Percentiles rank a stretch among this genome's conserved stretches.
Conservation (phyloP, 1,140 invertebrate species). For the Acyrthosiphon pisum region DNA sequence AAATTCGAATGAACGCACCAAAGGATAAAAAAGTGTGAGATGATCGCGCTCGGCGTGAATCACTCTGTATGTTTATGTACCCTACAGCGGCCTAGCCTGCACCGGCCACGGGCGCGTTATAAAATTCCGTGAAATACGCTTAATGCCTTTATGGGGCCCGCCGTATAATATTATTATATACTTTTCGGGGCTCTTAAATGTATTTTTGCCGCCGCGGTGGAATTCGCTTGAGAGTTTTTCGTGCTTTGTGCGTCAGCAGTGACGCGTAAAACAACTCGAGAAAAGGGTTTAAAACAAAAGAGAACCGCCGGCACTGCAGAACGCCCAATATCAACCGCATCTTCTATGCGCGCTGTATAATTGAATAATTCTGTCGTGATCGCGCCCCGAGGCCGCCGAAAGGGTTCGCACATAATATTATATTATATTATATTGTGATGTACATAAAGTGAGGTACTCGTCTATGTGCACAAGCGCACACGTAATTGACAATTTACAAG, state of each 20-base stretch:
- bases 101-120: neutral
- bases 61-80: too few species aligned
- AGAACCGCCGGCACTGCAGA: neutral
- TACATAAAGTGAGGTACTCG: neutral
- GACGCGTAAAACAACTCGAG: conserved; percentile 7
- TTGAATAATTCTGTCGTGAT: conserved; percentile 1
- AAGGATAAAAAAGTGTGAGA: neutral
- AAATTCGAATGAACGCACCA: neutral
- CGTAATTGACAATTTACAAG: neutral
- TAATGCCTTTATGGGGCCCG: neutral
- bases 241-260: conserved; percentile 22
- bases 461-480: neutral
- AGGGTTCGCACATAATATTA: neutral
- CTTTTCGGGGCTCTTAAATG: neutral
- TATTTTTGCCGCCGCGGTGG: neutral
- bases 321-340: conserved; percentile 12
- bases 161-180: neutral
- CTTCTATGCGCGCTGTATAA: neutral
- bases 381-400: neutral
- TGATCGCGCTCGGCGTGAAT: too few species aligned
- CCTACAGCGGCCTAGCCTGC: too few species aligned
- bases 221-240: conserved; percentile 11
- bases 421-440: neutral
- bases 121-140: neutral
- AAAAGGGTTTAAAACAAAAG: conserved; percentile 26